Conservation (phyloP, 2,888 invertebrate genomes). For the Sisyra terminalis region DNA sequence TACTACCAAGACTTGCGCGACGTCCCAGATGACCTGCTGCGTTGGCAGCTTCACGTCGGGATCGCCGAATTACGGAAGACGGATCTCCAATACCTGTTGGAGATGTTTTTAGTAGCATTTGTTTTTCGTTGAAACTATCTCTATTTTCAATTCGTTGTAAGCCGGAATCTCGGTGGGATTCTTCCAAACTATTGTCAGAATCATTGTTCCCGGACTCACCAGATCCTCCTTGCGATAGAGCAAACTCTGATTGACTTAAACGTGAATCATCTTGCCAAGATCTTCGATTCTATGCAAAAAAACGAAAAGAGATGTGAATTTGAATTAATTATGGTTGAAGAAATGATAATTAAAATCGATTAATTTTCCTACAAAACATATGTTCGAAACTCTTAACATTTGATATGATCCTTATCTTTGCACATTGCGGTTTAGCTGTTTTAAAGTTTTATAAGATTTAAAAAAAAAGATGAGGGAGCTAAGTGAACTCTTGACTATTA, state of each 20-base stretch:
- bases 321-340: too few relatives aligned
- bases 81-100: too few relatives aligned
- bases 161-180: slow-evolving; percentile 15
- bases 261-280: slow-evolving; percentile 55
- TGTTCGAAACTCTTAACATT: too few relatives aligned
- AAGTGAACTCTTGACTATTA: too few relatives aligned
- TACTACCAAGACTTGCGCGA: slow-evolving; percentile 12
- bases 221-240: slow-evolving; percentile 42
- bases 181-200: slow-evolving; percentile 64
- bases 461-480: too few relatives aligned
- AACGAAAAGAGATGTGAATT: too few relatives aligned
- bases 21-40: not conserved
- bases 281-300: slow-evolving; percentile 57
- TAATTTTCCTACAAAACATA: too few relatives aligned
- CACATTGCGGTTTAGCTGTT: too few relatives aligned
- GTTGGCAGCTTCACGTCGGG: not conserved
- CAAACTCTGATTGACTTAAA: slow-evolving; percentile 47
- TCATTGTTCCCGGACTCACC: slow-evolving; percentile 53
- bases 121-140: slow-evolving; percentile 7
- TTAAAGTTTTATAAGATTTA: too few relatives aligned
- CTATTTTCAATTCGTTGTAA: slow-evolving; percentile 5
- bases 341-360: too few relatives aligned
- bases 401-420: too few relatives aligned
- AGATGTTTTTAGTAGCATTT: not conserved
- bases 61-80: not conserved